Conservation (phyloP, 2,888 invertebrate species). For the Cephalotes varians region DNA sequence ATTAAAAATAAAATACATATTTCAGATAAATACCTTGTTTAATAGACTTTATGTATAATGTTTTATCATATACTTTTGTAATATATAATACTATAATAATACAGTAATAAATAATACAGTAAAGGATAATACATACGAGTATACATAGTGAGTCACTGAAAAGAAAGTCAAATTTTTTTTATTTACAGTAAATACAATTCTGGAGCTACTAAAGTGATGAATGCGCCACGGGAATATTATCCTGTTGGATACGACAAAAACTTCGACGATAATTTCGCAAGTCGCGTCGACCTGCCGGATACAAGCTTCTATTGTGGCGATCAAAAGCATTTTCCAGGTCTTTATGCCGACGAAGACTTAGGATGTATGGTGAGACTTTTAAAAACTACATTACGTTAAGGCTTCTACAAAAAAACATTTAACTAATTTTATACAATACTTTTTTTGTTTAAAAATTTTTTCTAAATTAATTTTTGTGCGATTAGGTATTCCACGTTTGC, state of each 20-base stretch:
- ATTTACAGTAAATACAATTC: constrained; percentile 75
- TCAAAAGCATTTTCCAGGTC: constrained; percentile 95
- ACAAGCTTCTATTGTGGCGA: constrained; percentile 95
- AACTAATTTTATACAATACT: neutral
- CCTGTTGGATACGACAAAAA: constrained; percentile 96
- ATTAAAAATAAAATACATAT: neutral
- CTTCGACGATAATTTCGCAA: constrained; percentile 95
- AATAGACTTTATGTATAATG: neutral
- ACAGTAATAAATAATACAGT: too few species aligned
- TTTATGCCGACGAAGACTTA: constrained; percentile 95
- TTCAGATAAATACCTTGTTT: neutral
- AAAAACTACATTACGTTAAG: neutral
- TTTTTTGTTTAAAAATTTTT: neutral
- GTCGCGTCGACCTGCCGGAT: constrained; percentile 93
- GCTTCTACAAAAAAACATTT: neutral
- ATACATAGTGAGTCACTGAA: too few species aligned
- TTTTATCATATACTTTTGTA: neutral
- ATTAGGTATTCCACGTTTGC: constrained; percentile 95
- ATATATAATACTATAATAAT: too few species aligned
- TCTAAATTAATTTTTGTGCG: neutral
- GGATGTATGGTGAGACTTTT: constrained; percentile 93
- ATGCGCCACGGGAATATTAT: constrained; percentile 95
- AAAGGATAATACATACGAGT: too few species aligned
- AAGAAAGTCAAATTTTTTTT: neutral
- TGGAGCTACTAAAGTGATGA: constrained; percentile 91